Evolutionary conservation across 1,140 invertebrate genomes (phyloP), one percentile per base, ranked within the genome.

Genomic region (Aphelenchoides besseyi): DNA sequence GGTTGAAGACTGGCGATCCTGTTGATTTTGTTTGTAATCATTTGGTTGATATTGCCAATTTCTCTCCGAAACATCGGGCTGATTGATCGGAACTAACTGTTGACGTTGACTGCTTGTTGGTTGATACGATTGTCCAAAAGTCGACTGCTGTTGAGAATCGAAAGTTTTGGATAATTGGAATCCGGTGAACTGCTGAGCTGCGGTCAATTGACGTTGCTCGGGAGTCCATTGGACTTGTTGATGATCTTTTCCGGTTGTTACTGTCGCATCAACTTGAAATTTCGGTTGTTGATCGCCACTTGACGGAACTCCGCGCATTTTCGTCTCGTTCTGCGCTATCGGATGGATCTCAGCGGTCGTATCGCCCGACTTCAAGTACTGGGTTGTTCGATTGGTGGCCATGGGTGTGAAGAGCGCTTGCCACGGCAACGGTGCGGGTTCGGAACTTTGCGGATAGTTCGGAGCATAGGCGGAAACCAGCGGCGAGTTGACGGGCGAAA

Each of bases 301-400:
- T 23, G 41, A 16, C 41, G 41, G 41, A 48, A 48, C 41, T 12
- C 41, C 41, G 41, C 41, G 41, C 41, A 48, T 48, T 23, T 48
- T 48, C 41, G 41, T 23, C 23, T 48, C 41, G 41, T 48, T 23
- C 12, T 23, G 12, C 12, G 12, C 41, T 23, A 23, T 12, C 41
- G 41, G 41, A 48, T 48, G 41, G 41, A 48, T 48, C 23, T 48
- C 41, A 23, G 41, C 41, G 41, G 41, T 48, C 41, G 41, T 48
- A 12, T 48, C 41, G 41, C 41, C 41, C 12, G 41, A 48, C 41
- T 48, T 48, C 41, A 48, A 23, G 41, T 48, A 48, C 41, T 48
- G 41, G 12, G 41, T 48, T 48, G 41, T 48, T 48, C 41, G 41
- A 23, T 48, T 48, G 41, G 41, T 16, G 12, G 41, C 41, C 12